Conservation (phyloP, 2,888 invertebrate genomes). For the Pandemis heparana region DNA sequence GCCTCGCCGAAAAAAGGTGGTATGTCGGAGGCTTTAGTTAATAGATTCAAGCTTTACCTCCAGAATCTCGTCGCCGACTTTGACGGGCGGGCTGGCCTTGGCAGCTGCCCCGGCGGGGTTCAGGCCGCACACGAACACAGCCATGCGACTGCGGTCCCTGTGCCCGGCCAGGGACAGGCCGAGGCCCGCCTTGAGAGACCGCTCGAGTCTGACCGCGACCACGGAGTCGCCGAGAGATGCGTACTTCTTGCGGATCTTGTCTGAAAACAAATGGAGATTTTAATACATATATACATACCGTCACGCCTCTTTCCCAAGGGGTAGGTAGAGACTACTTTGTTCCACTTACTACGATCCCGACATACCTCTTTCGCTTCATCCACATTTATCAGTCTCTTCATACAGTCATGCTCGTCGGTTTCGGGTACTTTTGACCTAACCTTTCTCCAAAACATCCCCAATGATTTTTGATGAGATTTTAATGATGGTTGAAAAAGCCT, state of each 20-base stretch:
- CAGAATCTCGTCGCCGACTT: slow-evolving; percentile 97
- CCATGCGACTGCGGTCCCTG: slow-evolving; percentile 97
- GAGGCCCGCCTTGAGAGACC: slow-evolving; percentile 91
- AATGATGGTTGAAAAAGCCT: too few species aligned
- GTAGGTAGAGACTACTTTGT: too few species aligned
- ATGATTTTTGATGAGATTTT: too few species aligned
- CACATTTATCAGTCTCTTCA: too few species aligned
- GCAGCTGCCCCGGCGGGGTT: slow-evolving; percentile 94
- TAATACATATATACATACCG: too few species aligned
- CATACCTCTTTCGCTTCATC: too few species aligned
- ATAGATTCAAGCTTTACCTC: slow-evolving; percentile 88
- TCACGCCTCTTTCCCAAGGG: too few species aligned
- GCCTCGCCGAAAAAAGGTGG: neutral
- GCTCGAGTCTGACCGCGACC: slow-evolving; percentile 91
- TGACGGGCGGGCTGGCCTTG: slow-evolving; percentile 90
- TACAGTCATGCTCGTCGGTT: too few species aligned
- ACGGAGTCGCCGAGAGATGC: slow-evolving; percentile 90
- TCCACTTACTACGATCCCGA: too few species aligned
- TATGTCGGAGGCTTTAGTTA: neutral
- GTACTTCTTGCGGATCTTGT: slow-evolving; percentile 97
- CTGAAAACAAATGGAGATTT: slow-evolving; percentile 80
- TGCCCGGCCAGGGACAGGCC: slow-evolving; percentile 98
- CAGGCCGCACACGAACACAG: slow-evolving; percentile 98
- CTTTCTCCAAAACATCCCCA: too few species aligned
- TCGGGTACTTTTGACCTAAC: too few species aligned